Evolutionary conservation across 1,140 invertebrate genomes (phyloP).

Genomic region (Drosophila parvula): DNA sequence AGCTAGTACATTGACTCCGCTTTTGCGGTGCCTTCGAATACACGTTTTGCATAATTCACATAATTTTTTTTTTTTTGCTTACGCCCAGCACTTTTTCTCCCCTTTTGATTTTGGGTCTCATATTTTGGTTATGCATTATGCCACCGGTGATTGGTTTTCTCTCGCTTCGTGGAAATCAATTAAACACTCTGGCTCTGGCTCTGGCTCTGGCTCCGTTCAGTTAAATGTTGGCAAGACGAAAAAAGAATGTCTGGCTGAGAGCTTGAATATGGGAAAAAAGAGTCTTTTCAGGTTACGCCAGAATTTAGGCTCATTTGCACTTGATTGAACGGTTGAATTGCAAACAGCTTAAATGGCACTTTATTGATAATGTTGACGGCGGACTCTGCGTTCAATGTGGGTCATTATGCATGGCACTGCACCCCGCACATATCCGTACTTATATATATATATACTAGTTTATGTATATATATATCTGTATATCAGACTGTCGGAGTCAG

Average conservation of each 20-base stretch:
- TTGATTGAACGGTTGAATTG: constrained; percentile 65
- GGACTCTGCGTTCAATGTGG: constrained; percentile 42
- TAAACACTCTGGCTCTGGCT: constrained; percentile 44
- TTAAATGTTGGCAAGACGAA: constrained; percentile 2
- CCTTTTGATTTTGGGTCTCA: constrained; percentile 31
- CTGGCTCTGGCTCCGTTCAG: background rate
- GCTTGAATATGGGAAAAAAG: constrained; percentile 21
- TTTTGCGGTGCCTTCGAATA: constrained; percentile 9
- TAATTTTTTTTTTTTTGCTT: constrained; percentile 72
- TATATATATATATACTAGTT: background rate
- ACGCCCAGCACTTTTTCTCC: constrained; percentile 55
- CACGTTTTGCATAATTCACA: constrained; percentile 78
- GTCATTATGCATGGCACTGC: constrained; percentile 63
- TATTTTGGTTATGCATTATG: constrained; percentile 62
- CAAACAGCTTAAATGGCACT: constrained; percentile 52
- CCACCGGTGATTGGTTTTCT: constrained; percentile 54
- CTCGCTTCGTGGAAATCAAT: constrained; percentile 74
- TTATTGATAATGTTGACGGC: constrained; percentile 58
- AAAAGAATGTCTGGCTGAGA: constrained; percentile 17
- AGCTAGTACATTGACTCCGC: constrained; percentile 42
- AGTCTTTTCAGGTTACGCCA: constrained; percentile 39
- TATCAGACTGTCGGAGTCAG: constrained; percentile 23
- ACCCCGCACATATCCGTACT: background rate
- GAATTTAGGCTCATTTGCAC: constrained; percentile 67
- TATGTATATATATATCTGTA: constrained; percentile 21